These are phyloP conservation scores for Cheumatopsyche charites DNA, from an alignment of 1,140 invertebrate species.

Conservation along the genomic window DNA sequence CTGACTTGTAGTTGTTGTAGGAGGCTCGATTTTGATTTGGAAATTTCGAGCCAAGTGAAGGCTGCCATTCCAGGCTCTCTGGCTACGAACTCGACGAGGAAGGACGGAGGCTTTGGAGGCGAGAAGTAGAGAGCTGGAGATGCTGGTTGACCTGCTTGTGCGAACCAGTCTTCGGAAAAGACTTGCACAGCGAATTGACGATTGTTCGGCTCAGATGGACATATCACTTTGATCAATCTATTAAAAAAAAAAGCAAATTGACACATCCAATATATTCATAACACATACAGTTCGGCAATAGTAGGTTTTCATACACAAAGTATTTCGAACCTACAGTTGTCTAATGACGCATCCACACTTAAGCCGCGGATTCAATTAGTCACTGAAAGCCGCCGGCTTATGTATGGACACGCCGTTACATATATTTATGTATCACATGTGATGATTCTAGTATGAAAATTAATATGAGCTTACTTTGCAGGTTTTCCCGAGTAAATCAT, in stretches of 20 bases:
- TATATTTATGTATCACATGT: too few relatives aligned
- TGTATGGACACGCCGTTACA: too few relatives aligned
- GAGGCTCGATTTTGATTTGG: slow-evolving; percentile 67
- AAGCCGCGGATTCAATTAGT: neutral
- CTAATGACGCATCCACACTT: too few relatives aligned
- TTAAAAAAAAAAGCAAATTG: slow-evolving; percentile 41
- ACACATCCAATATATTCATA: too few relatives aligned
- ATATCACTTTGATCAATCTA: slow-evolving; percentile 74
- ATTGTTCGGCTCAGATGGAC: slow-evolving; percentile 72
- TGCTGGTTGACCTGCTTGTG: slow-evolving; percentile 24
- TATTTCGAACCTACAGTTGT: too few relatives aligned
- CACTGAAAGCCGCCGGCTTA: too few relatives aligned
- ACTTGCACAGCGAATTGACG: slow-evolving; percentile 72
- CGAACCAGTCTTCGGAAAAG: slow-evolving; percentile 75
- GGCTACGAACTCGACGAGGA: slow-evolving; percentile 75
- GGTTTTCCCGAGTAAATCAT: slow-evolving; percentile 70
- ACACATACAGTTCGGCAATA: too few relatives aligned
- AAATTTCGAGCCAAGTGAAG: slow-evolving; percentile 76
- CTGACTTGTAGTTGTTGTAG: slow-evolving; percentile 63
- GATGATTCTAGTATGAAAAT: too few relatives aligned
- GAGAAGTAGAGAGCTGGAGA: slow-evolving; percentile 50
- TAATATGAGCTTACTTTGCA: slow-evolving; percentile 52
- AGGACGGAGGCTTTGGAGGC: slow-evolving; percentile 63
- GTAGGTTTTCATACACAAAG: too few relatives aligned
- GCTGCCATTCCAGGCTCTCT: slow-evolving; percentile 71